Base-by-base conservation (phyloP, 2,113 vertebrate genomes). In the Psilopsiagon aurifrons region DNA sequence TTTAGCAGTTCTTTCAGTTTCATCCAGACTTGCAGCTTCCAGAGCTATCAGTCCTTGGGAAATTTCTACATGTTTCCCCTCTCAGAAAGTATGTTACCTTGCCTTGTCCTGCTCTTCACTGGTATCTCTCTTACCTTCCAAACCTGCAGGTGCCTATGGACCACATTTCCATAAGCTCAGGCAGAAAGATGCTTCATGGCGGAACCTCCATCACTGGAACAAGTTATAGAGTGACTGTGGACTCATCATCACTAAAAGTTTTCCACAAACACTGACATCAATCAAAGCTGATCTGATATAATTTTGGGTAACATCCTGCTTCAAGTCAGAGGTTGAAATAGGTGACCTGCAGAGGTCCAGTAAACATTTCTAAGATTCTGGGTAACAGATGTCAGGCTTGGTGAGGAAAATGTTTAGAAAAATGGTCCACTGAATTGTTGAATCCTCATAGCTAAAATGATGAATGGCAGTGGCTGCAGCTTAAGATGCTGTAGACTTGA, bases 391-490 rank as follows among this genome's bases (percentile, higher is more conserved):
- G 79, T 83, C 74, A 46, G 12, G 7, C 49, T 94, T 95, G 23
- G 28, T 77, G 64, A 80, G 23, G 14, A 86, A 83, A 94, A 44
- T 47, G 11, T 89, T 97, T 75, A 77, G 86, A 64, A 90, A 94
- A 95, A 70, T 17, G 19, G 24, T 37, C 76, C 52, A 37, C 28
- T 22, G 54, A 62, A 59, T 10, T 59, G 25, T 92, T 88, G 37
- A 83, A 85, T 74, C 44, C 20, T 94, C 70, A 47, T 83, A 90
- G 71, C 39, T 96, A 94, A 84, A 91, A 93, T 89, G 55, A 93
- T 46, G 31, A 94, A 90, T 47, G 57, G 17, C 68, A 87, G 25
- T 6, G 27, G 37, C n/a, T 84, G 70, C 23, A 86, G 27, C 80
- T 73, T 86, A 90, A 95, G 47, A 83, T 85, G 41, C n/a, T 79